Percentiles rank a stretch among this genome's conserved stretches.
Conservation (phyloP, 2,888 invertebrate species). For the Torymus tubicola region DNA sequence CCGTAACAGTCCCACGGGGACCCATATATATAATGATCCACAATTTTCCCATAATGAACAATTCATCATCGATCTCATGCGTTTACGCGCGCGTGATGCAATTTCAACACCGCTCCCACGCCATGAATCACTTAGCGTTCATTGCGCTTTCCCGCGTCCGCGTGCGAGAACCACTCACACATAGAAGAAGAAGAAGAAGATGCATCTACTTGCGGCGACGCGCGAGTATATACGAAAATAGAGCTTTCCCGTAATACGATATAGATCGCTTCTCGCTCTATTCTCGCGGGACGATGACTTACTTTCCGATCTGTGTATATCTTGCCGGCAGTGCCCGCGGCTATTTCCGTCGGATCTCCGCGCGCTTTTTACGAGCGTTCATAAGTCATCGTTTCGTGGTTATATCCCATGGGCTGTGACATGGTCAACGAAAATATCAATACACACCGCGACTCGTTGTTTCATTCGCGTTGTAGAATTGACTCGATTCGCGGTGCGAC, state of each 20-base stretch:
- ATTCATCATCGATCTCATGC: slow-evolving; percentile 14
- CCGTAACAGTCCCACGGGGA: too few relatives aligned
- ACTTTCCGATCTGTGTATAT: slow-evolving; percentile 12
- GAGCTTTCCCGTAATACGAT: slow-evolving; percentile 29
- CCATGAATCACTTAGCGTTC: slow-evolving; percentile 26
- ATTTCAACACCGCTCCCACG: not conserved
- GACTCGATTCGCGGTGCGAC: not conserved
- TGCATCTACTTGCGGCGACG: too few relatives aligned
- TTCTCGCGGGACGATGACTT: slow-evolving; percentile 7
- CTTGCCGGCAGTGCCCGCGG: not conserved
- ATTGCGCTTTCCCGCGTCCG: not conserved
- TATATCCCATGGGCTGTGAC: not conserved
- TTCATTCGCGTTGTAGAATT: too few relatives aligned
- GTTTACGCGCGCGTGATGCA: too few relatives aligned
- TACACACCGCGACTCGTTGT: not conserved
- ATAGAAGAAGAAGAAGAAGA: slow-evolving; percentile 6
- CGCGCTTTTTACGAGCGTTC: not conserved
- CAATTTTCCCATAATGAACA: slow-evolving; percentile 22
- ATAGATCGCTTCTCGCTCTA: slow-evolving; percentile 21
- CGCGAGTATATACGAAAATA: slow-evolving; percentile 28
- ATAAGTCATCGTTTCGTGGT: too few relatives aligned
- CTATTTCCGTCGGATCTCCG: slow-evolving; percentile 21
- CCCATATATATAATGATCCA: not conserved
- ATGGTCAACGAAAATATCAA: slow-evolving; percentile 15
- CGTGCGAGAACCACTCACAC: too few relatives aligned